Conservation (phyloP, 2,797 vertebrate species). For the Chiloscyllium punctatum region DNA sequence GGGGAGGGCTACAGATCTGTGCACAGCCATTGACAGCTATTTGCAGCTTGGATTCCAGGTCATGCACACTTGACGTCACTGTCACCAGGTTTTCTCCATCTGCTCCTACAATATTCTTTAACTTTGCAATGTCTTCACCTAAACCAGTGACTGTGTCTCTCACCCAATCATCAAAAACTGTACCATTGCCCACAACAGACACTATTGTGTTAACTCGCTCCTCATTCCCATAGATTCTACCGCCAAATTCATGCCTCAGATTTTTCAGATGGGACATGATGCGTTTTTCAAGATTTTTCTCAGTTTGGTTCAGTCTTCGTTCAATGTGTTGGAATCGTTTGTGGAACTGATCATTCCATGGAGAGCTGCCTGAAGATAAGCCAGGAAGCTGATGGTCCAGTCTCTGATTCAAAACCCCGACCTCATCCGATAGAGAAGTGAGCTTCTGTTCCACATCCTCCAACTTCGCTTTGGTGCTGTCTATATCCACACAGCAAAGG, state of each 20-base stretch:
- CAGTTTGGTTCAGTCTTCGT: constrained; percentile 64
- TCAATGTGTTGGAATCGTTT: constrained; percentile 65
- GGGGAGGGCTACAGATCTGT: constrained; percentile 55
- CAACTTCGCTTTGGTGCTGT: constrained; percentile 59
- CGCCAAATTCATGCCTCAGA: constrained; percentile 53
- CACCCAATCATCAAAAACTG: constrained; percentile 44
- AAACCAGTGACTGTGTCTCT: constrained; percentile 53
- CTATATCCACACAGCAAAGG: constrained; percentile 60
- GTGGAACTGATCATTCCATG: constrained; percentile 43
- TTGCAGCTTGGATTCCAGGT: constrained; percentile 61
- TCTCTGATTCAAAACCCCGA: constrained; percentile 58
- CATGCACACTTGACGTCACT: constrained; percentile 55
- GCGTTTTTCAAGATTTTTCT: constrained; percentile 65
- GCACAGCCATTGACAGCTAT: constrained; percentile 59
- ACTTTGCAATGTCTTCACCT: constrained; percentile 57
- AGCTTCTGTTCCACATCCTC: constrained; percentile 59
- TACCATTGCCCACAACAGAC: constrained; percentile 39
- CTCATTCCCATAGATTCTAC: constrained; percentile 54
- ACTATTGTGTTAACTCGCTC: constrained; percentile 50
- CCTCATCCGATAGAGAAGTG: constrained; percentile 58
- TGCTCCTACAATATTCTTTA: constrained; percentile 56
- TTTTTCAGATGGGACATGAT: constrained; percentile 62
- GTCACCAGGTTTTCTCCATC: constrained; percentile 56
- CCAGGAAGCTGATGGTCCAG: constrained; percentile 61
- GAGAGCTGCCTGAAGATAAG: constrained; percentile 44